phyloP scores from a whole-genome alignment of 2,888 invertebrate genomes.

The Acronicta psi region DNA sequence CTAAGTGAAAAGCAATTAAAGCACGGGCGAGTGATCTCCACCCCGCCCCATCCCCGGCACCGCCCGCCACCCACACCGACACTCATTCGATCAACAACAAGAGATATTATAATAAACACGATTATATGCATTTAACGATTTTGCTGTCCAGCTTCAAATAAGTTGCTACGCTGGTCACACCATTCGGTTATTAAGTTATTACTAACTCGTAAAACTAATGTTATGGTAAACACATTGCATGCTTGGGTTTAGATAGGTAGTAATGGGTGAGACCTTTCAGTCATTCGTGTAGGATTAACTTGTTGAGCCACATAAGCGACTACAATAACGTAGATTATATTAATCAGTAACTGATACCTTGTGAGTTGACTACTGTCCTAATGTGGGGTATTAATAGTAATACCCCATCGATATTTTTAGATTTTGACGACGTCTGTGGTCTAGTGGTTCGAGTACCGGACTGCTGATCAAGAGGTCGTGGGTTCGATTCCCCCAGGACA shows the following conservation, averaged over 20 bases:
- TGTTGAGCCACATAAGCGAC: constrained; percentile 35
- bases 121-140: constrained; percentile 61
- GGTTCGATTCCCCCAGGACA: no score
- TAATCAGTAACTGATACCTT: no score
- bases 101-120: constrained; percentile 75
- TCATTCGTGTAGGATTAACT: constrained; percentile 37
- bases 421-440: no score
- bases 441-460: no score
- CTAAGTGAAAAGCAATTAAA: constrained; percentile 90
- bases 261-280: constrained; percentile 1
- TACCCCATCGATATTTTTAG: no score
- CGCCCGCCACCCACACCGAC: constrained; percentile 63
- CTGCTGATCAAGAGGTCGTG: no score
- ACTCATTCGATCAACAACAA: constrained; percentile 81
- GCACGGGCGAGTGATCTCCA: constrained; percentile 89
- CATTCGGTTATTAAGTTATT: constrained; percentile 10
- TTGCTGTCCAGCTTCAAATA: constrained; percentile 24
- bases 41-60: constrained; percentile 66
- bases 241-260: background rate
- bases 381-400: no score
- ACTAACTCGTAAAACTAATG: constrained; percentile 23
- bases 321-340: no score
- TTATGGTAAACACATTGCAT: constrained; percentile 13
- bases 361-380: no score
- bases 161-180: constrained; percentile 8